Percentiles rank a stretch among this genome's conserved stretches.
phyloP scores from a whole-genome alignment of 2,797 vertebrate genomes.

The Falco rusticolus region DNA sequence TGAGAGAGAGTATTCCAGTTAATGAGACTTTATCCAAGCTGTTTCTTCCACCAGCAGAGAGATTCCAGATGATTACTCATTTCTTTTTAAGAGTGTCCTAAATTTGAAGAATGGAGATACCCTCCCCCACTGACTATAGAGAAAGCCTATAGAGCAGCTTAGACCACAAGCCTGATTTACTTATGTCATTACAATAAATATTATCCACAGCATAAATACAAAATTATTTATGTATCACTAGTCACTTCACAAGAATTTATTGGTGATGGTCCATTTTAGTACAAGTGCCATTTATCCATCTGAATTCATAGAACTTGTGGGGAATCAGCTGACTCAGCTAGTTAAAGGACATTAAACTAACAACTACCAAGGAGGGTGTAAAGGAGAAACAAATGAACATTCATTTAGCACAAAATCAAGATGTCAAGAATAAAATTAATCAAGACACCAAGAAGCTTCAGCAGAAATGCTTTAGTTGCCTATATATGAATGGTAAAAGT shows the following conservation, averaged over 20 bases:
- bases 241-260: not conserved
- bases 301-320: not conserved
- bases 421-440: conserved; percentile 45
- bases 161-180: not conserved
- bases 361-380: not conserved
- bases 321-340: conserved; percentile 21
- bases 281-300: not conserved
- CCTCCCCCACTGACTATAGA: not conserved
- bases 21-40: not conserved
- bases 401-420: conserved; percentile 39
- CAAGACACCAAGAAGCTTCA: conserved; percentile 11
- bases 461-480: not conserved
- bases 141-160: not conserved
- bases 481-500: not conserved
- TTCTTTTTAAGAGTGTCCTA: not conserved
- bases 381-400: conserved; percentile 32
- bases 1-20: not conserved
- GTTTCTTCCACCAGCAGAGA: not conserved
- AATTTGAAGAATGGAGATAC: not conserved
- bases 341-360: not conserved
- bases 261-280: not conserved
- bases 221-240: not conserved
- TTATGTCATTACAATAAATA: not conserved
- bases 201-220: not conserved
- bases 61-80: not conserved